phyloP scores from a whole-genome alignment of 2,888 invertebrate species.

The Argyresthia goedartella region DNA sequence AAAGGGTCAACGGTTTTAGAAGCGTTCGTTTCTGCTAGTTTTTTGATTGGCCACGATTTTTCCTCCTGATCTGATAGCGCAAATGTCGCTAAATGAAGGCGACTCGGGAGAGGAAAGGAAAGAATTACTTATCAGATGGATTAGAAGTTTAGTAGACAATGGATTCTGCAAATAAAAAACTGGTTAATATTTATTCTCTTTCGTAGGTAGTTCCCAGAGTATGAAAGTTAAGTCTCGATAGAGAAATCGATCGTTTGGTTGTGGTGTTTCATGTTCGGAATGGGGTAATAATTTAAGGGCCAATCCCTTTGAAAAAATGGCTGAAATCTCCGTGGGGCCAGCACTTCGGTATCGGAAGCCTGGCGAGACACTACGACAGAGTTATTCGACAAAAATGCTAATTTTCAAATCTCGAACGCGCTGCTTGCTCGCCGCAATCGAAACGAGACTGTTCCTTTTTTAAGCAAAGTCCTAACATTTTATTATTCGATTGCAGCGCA shows the following conservation, averaged over 20 bases:
- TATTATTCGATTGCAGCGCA: not conserved
- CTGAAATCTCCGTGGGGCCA: slow-evolving; percentile 45
- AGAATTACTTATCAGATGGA: not conserved
- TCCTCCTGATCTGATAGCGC: slow-evolving; percentile 4
- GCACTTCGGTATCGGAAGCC: slow-evolving; percentile 56
- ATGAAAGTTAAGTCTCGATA: not conserved
- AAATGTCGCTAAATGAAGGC: not conserved
- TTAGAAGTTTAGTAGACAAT: too few species aligned
- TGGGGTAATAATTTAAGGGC: not conserved
- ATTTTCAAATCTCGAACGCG: slow-evolving; percentile 65
- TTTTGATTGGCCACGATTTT: slow-evolving; percentile 18
- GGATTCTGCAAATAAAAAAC: too few species aligned
- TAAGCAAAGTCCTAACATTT: slow-evolving; percentile 1
- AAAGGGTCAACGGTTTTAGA: slow-evolving; percentile 64
- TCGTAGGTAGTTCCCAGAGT: not conserved
- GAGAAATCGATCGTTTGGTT: not conserved
- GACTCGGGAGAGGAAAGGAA: not conserved
- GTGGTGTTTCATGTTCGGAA: not conserved
- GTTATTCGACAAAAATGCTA: slow-evolving; percentile 71
- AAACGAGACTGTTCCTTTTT: slow-evolving; percentile 33
- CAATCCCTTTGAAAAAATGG: slow-evolving; percentile 7
- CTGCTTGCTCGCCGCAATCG: slow-evolving; percentile 50
- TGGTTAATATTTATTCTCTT: too few species aligned
- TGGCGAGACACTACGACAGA: slow-evolving; percentile 61
- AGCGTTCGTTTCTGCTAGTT: slow-evolving; percentile 12